phyloP scores from a whole-genome alignment of 2,797 vertebrate genomes.

The Epinephelus malabaricus region DNA sequence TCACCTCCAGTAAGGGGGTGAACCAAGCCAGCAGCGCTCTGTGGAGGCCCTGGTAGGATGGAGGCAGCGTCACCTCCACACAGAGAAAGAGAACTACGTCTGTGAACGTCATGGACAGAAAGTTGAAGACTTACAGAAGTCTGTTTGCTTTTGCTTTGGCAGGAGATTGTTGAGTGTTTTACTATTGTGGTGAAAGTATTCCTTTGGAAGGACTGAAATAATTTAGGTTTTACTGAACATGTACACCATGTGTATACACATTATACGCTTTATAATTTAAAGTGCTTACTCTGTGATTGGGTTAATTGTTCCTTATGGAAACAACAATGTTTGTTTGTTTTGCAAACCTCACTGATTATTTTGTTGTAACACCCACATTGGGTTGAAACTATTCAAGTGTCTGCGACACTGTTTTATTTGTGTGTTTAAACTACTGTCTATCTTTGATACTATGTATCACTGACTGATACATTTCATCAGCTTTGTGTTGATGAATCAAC shows the following conservation, averaged over 20 bases:
- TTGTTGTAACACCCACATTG: slow-evolving; percentile 61
- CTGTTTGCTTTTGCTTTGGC: slow-evolving; percentile 56
- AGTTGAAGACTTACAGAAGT: slow-evolving; percentile 71
- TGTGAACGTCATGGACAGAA: slow-evolving; percentile 76
- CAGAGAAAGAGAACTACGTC: slow-evolving; percentile 65
- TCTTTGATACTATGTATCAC: slow-evolving; percentile 72
- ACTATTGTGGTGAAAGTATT: slow-evolving; percentile 29
- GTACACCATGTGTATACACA: slow-evolving; percentile 53
- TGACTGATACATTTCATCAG: slow-evolving; percentile 49
- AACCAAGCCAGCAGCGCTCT: slow-evolving; percentile 65
- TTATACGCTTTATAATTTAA: slow-evolving; percentile 19
- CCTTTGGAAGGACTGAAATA: slow-evolving; percentile 62
- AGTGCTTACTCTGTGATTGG: slow-evolving; percentile 31
- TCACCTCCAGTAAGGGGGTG: slow-evolving; percentile 73
- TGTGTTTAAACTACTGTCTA: slow-evolving; percentile 43
- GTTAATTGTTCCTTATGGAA: slow-evolving; percentile 37
- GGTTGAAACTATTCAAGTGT: slow-evolving; percentile 59
- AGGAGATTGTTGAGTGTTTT: slow-evolving; percentile 48
- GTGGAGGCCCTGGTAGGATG: slow-evolving; percentile 89
- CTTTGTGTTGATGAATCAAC: slow-evolving; percentile 56
- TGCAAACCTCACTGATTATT: slow-evolving; percentile 42
- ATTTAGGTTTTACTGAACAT: slow-evolving; percentile 69
- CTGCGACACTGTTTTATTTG: slow-evolving; percentile 54
- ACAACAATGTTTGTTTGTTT: slow-evolving; percentile 49
- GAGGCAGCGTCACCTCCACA: slow-evolving; percentile 6